These are phyloP conservation scores for Hestina assimilis DNA, from an alignment of 1,140 invertebrate species.

Conservation along the genomic window DNA sequence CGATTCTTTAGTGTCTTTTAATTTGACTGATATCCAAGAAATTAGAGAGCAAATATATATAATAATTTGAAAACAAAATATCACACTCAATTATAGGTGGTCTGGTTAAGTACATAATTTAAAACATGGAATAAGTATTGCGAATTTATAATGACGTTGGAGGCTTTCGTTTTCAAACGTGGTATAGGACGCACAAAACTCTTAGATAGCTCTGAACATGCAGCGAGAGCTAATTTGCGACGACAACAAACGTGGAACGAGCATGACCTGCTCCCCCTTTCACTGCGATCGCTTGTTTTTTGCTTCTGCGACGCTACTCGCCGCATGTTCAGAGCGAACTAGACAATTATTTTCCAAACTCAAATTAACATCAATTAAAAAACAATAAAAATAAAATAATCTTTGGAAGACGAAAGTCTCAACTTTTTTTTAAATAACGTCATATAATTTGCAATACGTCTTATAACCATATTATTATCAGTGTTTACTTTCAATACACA, in stretches of 20 bases:
- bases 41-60: slow-evolving; percentile 65
- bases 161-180: slow-evolving; percentile 17
- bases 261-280: too few relatives aligned
- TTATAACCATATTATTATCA: slow-evolving; percentile 57
- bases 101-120: slow-evolving; percentile 69
- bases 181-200: slow-evolving; percentile 2
- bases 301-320: too few relatives aligned
- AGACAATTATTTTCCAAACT: slow-evolving; percentile 4
- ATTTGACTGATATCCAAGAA: slow-evolving; percentile 35
- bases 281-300: too few relatives aligned
- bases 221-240: too few relatives aligned
- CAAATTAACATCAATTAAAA: slow-evolving; percentile 12
- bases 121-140: slow-evolving; percentile 31
- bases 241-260: too few relatives aligned
- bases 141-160: slow-evolving; percentile 27
- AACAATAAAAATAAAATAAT: slow-evolving; percentile 15
- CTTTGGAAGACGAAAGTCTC: slow-evolving; percentile 27
- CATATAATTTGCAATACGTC: slow-evolving; percentile 38
- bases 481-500: slow-evolving; percentile 22
- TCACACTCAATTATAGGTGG: slow-evolving; percentile 68
- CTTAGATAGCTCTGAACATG: too few relatives aligned
- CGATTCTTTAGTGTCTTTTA: slow-evolving; percentile 29
- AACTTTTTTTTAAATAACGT: slow-evolving; percentile 23
- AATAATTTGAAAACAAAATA: slow-evolving; percentile 65
- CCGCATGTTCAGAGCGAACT: too few relatives aligned